Percentiles rank a stretch among this genome's conserved stretches.
These are phyloP conservation scores for Cheilosia soror DNA, from an alignment of 2,888 invertebrate species.

Conservation along the genomic window DNA sequence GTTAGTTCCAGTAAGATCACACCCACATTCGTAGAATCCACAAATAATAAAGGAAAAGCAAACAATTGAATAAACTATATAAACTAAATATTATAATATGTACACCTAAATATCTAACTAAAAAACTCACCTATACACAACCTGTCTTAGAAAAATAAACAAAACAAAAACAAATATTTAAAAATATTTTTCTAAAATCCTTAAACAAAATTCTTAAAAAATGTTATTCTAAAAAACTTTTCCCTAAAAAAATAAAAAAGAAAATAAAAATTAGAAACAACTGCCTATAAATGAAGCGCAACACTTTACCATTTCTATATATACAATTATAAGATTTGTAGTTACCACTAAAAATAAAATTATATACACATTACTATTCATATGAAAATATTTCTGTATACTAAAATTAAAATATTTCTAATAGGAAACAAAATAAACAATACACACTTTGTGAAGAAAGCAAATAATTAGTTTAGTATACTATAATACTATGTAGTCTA, in stretches of 20 bases:
- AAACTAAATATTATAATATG: neutral
- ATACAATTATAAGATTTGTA: slow-evolving; percentile 56
- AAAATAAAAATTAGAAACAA: slow-evolving; percentile 57
- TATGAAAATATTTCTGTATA: slow-evolving; percentile 49
- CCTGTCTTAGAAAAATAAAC: slow-evolving; percentile 36
- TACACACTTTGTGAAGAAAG: slow-evolving; percentile 46
- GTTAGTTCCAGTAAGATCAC: slow-evolving; percentile 21
- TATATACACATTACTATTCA: slow-evolving; percentile 64
- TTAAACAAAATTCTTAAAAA: slow-evolving; percentile 28
- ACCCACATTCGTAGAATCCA: slow-evolving; percentile 36
- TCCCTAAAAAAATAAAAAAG: slow-evolving; percentile 33
- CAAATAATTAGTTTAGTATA: slow-evolving; percentile 59
- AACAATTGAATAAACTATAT: slow-evolving; percentile 13
- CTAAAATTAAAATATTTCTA: slow-evolving; percentile 37
- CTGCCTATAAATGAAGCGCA: slow-evolving; percentile 73
- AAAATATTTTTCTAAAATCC: slow-evolving; percentile 69
- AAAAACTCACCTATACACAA: slow-evolving; percentile 18
- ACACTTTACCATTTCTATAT: slow-evolving; percentile 73
- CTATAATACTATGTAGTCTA: slow-evolving; percentile 35
- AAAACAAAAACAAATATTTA: slow-evolving; percentile 20
- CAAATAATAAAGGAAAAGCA: neutral
- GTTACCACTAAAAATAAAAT: slow-evolving; percentile 61
- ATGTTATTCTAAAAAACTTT: slow-evolving; percentile 15
- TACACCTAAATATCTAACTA: neutral
- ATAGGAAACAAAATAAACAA: slow-evolving; percentile 19